Evolutionary conservation across 2,888 invertebrate genomes (phyloP).

Genomic region (Leptopilina syphax): DNA sequence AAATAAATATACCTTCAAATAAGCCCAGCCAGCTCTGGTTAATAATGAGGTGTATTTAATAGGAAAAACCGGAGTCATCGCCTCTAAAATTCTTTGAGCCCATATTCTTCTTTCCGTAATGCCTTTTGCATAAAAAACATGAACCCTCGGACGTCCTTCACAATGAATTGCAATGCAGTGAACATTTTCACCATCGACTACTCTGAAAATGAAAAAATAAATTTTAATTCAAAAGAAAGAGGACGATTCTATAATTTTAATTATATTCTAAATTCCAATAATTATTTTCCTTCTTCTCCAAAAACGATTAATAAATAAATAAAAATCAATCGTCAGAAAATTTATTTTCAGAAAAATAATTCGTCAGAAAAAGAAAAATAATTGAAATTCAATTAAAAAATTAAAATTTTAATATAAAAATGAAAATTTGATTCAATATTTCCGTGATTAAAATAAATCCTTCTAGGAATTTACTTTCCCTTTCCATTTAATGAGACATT

Average conservation of each 20-base stretch:
- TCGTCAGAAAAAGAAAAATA: not conserved
- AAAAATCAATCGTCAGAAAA: too few species aligned
- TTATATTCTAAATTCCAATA: not conserved
- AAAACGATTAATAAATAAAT: too few species aligned
- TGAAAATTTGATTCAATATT: too few species aligned
- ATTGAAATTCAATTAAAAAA: not conserved
- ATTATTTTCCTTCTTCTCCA: not conserved
- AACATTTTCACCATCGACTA: conserved; percentile 70
- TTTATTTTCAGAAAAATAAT: too few species aligned
- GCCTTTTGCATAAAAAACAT: conserved; percentile 69
- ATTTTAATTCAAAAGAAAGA: not conserved
- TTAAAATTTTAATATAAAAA: too few species aligned
- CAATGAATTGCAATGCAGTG: conserved; percentile 70
- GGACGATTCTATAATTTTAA: not conserved
- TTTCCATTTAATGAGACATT: too few species aligned
- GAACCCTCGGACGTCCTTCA: conserved; percentile 67
- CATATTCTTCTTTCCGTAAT: conserved; percentile 80
- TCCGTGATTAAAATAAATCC: too few species aligned
- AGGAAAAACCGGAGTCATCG: conserved; percentile 84
- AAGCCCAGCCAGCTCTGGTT: conserved; percentile 89
- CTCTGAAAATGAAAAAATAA: conserved; percentile 57
- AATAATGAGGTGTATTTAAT: conserved; percentile 84
- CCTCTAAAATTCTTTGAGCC: conserved; percentile 89
- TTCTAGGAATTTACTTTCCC: too few species aligned
- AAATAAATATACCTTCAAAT: conserved; percentile 78